phyloP scores from a whole-genome alignment of 2,888 invertebrate genomes.

The Tanaodytes sp. region DNA sequence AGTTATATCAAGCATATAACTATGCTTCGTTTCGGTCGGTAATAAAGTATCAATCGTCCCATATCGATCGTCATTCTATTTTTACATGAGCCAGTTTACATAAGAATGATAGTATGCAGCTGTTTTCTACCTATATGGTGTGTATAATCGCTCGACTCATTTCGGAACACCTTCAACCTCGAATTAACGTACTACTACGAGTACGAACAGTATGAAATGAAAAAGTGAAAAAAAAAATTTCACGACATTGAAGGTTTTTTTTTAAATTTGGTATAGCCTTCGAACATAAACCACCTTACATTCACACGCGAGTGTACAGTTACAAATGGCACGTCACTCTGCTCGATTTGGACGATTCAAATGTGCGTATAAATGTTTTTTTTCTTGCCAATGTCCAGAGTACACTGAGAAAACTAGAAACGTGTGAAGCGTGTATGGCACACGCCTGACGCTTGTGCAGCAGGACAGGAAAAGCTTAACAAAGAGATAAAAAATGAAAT shows the following conservation, averaged over 20 bases:
- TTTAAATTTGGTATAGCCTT: conserved; percentile 8
- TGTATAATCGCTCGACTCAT: conserved; percentile 39
- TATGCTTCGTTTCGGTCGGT: conserved; percentile 41
- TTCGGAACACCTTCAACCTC: conserved; percentile 31
- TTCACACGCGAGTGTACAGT: too few species aligned
- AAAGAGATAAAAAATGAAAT: too few species aligned
- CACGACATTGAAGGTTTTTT: too few species aligned
- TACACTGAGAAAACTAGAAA: too few species aligned
- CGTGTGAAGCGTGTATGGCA: too few species aligned
- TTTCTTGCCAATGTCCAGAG: too few species aligned
- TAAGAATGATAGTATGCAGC: conserved; percentile 46
- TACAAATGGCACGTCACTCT: too few species aligned
- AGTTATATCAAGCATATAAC: background rate
- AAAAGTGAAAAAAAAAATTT: too few species aligned
- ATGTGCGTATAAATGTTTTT: too few species aligned
- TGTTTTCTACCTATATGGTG: conserved; percentile 26
- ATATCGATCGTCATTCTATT: conserved; percentile 54
- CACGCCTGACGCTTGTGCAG: too few species aligned
- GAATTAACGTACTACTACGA: conserved; percentile 20
- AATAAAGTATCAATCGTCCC: conserved; percentile 53
- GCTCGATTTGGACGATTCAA: too few species aligned
- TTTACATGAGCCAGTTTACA: conserved; percentile 54
- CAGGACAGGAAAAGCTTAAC: too few species aligned
- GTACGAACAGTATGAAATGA: conserved; percentile 3
- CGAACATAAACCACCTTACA: conserved; percentile 2